These are phyloP conservation scores for Nymphalis io DNA, from an alignment of 1,140 invertebrate genomes.

Conservation along the genomic window DNA sequence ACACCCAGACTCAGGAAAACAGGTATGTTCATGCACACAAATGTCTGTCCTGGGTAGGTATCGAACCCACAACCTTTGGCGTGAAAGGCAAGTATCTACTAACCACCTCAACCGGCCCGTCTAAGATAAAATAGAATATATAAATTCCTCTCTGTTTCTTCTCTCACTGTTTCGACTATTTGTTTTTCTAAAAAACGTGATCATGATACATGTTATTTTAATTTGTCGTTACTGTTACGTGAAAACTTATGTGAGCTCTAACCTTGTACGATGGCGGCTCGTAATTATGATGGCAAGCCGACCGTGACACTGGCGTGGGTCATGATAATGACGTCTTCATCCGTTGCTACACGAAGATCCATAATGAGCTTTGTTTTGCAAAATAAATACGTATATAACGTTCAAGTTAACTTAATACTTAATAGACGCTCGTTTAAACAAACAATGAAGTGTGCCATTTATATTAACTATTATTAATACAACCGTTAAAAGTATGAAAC, in stretches of 20 bases:
- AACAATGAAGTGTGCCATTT: background rate
- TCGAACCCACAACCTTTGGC: no score
- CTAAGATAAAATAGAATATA: no score
- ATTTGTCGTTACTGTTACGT: conserved; percentile 37
- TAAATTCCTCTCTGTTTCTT: background rate
- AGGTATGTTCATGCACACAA: no score
- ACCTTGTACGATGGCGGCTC: conserved; percentile 66
- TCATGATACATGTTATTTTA: conserved; percentile 36
- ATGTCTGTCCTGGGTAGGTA: no score
- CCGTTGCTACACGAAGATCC: conserved; percentile 33
- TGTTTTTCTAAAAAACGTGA: conserved; percentile 29
- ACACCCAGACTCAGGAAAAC: no score
- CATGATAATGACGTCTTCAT: conserved; percentile 68
- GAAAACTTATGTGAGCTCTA: conserved; percentile 49
- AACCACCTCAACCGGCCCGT: no score
- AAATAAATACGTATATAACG: background rate
- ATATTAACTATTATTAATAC: no score
- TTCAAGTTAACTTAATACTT: background rate
- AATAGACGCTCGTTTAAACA: background rate
- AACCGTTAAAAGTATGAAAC: no score
- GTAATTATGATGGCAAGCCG: conserved; percentile 62
- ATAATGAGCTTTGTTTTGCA: conserved; percentile 8
- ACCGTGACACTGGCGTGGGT: conserved; percentile 73
- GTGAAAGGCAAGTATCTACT: no score
- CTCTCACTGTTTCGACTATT: background rate